Conservation (phyloP, 2,113 vertebrate genomes). For the Climacteris rufus region DNA sequence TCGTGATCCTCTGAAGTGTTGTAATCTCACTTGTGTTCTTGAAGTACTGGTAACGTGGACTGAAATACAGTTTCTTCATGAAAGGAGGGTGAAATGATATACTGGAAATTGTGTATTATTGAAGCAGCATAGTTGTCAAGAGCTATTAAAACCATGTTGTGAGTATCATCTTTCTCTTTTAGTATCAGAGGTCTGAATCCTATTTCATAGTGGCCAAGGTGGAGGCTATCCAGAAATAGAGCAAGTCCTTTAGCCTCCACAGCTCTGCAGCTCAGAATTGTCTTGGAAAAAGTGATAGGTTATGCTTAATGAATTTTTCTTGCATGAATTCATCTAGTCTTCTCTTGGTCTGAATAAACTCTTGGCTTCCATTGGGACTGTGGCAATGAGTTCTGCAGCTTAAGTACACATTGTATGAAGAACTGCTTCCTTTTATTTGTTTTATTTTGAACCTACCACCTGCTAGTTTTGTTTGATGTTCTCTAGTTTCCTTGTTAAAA, state of each 20-base stretch:
- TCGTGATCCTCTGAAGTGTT: neutral
- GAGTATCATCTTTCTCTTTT: neutral
- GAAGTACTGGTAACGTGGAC: neutral
- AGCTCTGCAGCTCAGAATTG: neutral
- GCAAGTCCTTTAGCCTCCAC: neutral
- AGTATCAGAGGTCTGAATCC: neutral
- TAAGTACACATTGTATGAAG: conserved; percentile 56
- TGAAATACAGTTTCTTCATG: neutral
- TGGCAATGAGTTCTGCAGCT: conserved; percentile 44
- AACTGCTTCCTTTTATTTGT: conserved; percentile 62
- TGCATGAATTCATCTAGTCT: conserved; percentile 38
- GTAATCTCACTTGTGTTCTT: neutral
- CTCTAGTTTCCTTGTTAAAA: conserved; percentile 53
- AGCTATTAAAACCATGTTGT: neutral
- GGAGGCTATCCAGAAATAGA: neutral
- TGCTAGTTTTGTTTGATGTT: conserved; percentile 68
- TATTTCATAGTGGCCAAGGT: neutral
- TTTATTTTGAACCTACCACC: conserved; percentile 62
- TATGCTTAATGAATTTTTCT: conserved; percentile 10
- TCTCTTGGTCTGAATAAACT: conserved; percentile 28
- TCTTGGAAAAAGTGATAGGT: neutral
- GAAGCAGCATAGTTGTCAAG: neutral
- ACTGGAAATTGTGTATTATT: neutral
- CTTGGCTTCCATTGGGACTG: neutral
- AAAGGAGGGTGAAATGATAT: neutral